phyloP scores from a whole-genome alignment of 2,888 invertebrate genomes.

The Apodemia duryi region DNA sequence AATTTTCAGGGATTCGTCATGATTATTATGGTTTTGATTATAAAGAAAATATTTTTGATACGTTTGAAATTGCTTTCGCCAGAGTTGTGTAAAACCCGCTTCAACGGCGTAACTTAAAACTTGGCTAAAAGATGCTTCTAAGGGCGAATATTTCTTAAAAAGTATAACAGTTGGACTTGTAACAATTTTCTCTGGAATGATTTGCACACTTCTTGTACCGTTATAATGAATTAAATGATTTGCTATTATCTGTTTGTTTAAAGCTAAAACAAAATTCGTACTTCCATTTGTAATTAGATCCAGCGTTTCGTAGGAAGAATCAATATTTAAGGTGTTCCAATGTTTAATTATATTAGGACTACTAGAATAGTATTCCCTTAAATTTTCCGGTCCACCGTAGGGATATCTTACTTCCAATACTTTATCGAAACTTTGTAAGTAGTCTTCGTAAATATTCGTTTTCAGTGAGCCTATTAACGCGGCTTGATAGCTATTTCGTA shows the following conservation, averaged over 20 bases:
- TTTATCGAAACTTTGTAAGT: constrained; percentile 39
- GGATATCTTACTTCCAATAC: constrained; percentile 37
- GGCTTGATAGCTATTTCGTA: constrained; percentile 52
- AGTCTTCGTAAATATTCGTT: constrained; percentile 36
- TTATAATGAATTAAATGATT: constrained; percentile 40
- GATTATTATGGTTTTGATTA: constrained; percentile 16
- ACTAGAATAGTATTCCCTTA: constrained; percentile 46
- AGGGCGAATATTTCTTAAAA: constrained; percentile 45
- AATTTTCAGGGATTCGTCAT: constrained; percentile 35
- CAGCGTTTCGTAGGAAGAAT: constrained; percentile 33
- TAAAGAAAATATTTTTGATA: constrained; percentile 33
- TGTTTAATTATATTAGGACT: constrained; percentile 42
- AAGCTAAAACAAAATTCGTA: constrained; percentile 47
- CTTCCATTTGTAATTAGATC: constrained; percentile 41
- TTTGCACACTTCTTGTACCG: constrained; percentile 43
- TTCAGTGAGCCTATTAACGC: constrained; percentile 47
- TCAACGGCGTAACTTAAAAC: constrained; percentile 43
- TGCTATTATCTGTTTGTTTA: constrained; percentile 43
- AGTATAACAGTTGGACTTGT: constrained; percentile 52
- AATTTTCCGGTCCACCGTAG: constrained; percentile 44
- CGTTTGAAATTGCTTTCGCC: constrained; percentile 36
- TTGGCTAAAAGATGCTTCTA: constrained; percentile 38
- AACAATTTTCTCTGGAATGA: constrained; percentile 50
- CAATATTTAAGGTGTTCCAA: constrained; percentile 39
- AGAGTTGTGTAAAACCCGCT: constrained; percentile 42